phyloP scores from a whole-genome alignment of 2,113 vertebrate species.

The Donacobius atricapilla region DNA sequence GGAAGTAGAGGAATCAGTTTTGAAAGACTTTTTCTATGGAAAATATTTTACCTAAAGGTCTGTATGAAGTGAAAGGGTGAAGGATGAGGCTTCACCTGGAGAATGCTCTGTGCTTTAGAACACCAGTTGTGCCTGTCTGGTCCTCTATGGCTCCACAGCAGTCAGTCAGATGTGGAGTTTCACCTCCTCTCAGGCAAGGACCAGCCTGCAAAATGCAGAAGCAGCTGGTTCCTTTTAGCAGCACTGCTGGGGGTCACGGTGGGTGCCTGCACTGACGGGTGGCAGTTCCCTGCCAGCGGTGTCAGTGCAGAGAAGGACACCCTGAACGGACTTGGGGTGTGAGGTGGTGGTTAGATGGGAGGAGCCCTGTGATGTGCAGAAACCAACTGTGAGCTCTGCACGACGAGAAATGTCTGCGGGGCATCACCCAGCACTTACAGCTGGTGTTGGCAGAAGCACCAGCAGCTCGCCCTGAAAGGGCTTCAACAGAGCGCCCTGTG shows the following conservation, averaged over 20 bases:
- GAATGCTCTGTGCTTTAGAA: background rate
- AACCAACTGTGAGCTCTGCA: background rate
- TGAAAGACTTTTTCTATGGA: background rate
- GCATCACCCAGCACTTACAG: background rate
- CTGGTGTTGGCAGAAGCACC: background rate
- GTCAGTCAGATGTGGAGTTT: background rate
- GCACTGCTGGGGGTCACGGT: fast-evolving
- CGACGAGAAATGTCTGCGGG: fast-evolving
- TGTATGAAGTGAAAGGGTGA: background rate
- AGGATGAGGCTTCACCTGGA: background rate
- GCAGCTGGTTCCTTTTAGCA: background rate
- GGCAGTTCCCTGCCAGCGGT: background rate
- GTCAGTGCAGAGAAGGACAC: background rate
- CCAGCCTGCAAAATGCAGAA: background rate
- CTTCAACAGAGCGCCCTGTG: fast-evolving
- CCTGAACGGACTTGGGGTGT: too few relatives aligned
- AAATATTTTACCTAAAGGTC: background rate
- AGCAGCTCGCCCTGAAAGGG: background rate
- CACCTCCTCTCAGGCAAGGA: background rate
- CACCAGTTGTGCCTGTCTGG: background rate
- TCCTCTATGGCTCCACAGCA: background rate
- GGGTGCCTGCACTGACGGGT: fast-evolving
- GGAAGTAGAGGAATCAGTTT: background rate
- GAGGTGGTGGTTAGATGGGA: background rate
- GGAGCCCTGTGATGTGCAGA: background rate